phyloP scores from a whole-genome alignment of 1,140 invertebrate species.

The Glomeris maerens region DNA sequence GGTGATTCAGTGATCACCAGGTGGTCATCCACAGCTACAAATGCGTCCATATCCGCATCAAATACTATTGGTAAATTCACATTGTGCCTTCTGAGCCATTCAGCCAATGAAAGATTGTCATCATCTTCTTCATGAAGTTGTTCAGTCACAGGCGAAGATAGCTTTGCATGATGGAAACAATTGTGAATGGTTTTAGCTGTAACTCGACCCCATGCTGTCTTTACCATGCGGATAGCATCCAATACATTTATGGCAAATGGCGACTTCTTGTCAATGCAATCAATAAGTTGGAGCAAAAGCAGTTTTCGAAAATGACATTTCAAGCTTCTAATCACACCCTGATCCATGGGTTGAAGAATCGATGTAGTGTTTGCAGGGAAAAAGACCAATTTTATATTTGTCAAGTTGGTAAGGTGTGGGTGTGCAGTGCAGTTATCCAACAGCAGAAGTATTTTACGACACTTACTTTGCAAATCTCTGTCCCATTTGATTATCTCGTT shows the following conservation, averaged over 20 bases:
- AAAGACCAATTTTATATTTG: slow-evolving; percentile 29
- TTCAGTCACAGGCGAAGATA: neutral
- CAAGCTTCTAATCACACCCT: slow-evolving; percentile 30
- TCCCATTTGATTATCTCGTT: slow-evolving; percentile 5
- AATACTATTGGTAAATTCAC: neutral
- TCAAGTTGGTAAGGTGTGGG: slow-evolving; percentile 18
- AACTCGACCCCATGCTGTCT: slow-evolving; percentile 6
- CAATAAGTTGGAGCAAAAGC: neutral
- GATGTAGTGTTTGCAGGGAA: slow-evolving; percentile 33
- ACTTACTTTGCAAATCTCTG: neutral
- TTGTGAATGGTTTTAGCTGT: slow-evolving; percentile 8
- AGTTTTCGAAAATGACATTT: slow-evolving; percentile 18
- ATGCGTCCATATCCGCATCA: slow-evolving; percentile 1
- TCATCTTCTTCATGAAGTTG: neutral
- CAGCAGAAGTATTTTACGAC: slow-evolving; percentile 32
- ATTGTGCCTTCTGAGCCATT: neutral
- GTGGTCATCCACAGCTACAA: neutral
- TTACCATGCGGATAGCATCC: slow-evolving; percentile 10
- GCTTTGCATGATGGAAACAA: slow-evolving; percentile 10
- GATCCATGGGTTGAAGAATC: slow-evolving; percentile 34
- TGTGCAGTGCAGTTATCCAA: slow-evolving; percentile 36
- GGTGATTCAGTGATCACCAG: neutral
- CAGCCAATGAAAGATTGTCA: neutral
- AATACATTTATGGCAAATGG: neutral
- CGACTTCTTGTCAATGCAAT: neutral